Evolutionary conservation across 2,888 invertebrate species (phyloP).

Genomic region (Fabriciana adippe): DNA sequence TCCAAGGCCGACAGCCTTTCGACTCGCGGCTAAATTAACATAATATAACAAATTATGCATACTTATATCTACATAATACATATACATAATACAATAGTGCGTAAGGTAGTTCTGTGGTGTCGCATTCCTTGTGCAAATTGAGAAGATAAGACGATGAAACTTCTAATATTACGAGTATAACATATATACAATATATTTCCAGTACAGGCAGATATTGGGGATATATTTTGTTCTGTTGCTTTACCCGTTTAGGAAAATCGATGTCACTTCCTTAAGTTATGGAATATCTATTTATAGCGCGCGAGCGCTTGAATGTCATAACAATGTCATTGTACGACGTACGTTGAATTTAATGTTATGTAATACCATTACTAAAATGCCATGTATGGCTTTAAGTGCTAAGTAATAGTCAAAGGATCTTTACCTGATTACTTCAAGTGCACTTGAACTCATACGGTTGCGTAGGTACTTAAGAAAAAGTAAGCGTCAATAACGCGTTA

Average conservation of each 20-base stretch:
- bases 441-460: not conserved
- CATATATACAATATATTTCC: not conserved
- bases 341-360: too few species aligned
- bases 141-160: not conserved
- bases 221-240: not conserved
- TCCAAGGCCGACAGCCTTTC: conserved; percentile 74
- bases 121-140: conserved; percentile 34
- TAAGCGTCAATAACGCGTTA: too few species aligned
- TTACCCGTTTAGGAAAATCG: conserved; percentile 14
- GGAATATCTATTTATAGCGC: conserved; percentile 19
- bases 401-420: not conserved
- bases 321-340: conserved; percentile 6
- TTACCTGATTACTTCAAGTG: not conserved
- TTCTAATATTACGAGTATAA: not conserved
- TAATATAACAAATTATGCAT: conserved; percentile 64
- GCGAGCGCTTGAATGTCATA: conserved; percentile 13
- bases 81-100: conserved; percentile 22
- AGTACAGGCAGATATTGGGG: not conserved
- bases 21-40: conserved; percentile 64
- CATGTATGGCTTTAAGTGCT: not conserved
- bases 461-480: too few species aligned
- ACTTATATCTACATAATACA: conserved; percentile 29
- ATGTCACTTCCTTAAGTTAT: conserved; percentile 16
- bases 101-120: conserved; percentile 26
- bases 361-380: not conserved